These are phyloP conservation scores for Glyptemys insculpta DNA, from an alignment of 2,797 vertebrate species.

Conservation along the genomic window DNA sequence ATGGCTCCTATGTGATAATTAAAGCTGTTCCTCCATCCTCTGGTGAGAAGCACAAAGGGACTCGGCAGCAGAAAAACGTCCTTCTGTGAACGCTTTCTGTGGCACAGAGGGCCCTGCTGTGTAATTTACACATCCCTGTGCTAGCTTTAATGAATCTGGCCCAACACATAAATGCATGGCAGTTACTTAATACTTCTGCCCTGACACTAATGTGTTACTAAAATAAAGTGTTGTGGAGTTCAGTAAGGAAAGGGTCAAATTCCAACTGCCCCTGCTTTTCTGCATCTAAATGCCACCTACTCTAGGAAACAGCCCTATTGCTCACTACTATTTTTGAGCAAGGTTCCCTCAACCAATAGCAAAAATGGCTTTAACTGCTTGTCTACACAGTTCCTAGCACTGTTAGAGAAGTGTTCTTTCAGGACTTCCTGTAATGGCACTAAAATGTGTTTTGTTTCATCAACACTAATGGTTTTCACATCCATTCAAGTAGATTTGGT, in stretches of 20 bases:
- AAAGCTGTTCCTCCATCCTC: not conserved
- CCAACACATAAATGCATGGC: not conserved
- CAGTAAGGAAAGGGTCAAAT: not conserved
- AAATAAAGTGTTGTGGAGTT: not conserved
- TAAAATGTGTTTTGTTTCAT: constrained; percentile 31
- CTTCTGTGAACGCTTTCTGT: not conserved
- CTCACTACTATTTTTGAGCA: not conserved
- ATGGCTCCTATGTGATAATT: not conserved
- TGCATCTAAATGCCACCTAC: not conserved
- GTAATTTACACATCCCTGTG: rapidly evolving
- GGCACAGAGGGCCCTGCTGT: not conserved
- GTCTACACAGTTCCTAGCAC: not conserved
- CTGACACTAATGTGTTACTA: not conserved
- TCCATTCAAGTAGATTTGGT: not conserved
- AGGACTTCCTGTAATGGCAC: not conserved
- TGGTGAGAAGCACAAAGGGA: not conserved
- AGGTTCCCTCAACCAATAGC: not conserved
- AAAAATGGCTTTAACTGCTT: constrained; percentile 4
- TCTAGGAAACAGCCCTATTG: not conserved
- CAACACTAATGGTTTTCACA: not conserved
- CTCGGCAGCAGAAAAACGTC: not conserved
- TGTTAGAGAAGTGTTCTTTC: constrained; percentile 5
- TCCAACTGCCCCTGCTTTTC: not conserved
- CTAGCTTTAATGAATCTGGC: not conserved
- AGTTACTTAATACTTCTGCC: constrained; percentile 8